Percentiles rank a stretch among this genome's conserved stretches.
Conservation (phyloP, 2,888 invertebrate genomes). For the Perithous albicinctus region DNA sequence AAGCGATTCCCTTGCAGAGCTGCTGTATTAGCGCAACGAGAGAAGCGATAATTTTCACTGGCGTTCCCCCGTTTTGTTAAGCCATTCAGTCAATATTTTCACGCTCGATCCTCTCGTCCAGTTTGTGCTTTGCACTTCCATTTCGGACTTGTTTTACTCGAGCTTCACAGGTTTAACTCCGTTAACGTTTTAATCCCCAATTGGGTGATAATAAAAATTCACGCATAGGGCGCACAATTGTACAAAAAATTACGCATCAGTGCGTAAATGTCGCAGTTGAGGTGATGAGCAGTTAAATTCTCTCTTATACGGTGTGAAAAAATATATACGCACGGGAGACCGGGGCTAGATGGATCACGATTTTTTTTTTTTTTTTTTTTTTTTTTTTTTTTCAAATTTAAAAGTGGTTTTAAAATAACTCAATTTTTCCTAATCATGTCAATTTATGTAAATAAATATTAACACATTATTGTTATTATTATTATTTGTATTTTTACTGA, state of each 20-base stretch:
- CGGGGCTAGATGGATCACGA: too few relatives aligned
- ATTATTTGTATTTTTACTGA: too few relatives aligned
- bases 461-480: too few relatives aligned
- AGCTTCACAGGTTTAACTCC: slow-evolving; percentile 44
- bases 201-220: neutral
- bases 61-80: slow-evolving; percentile 35
- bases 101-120: slow-evolving; percentile 32
- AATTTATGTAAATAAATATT: too few relatives aligned
- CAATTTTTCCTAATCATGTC: too few relatives aligned
- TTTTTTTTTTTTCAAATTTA: too few relatives aligned
- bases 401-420: too few relatives aligned
- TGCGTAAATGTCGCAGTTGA: neutral
- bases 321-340: too few relatives aligned
- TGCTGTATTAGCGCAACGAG: neutral
- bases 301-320: neutral
- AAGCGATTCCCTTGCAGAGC: too few relatives aligned
- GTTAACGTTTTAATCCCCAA: too few relatives aligned
- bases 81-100: slow-evolving; percentile 59
- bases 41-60: slow-evolving; percentile 21
- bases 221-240: neutral
- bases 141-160: slow-evolving; percentile 44
- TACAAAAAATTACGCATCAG: neutral
- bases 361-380: too few relatives aligned
- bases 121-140: slow-evolving; percentile 29
- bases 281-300: too few relatives aligned